These are phyloP conservation scores for Syngnathus acus DNA, from an alignment of 2,797 vertebrate species.

Conservation along the genomic window DNA sequence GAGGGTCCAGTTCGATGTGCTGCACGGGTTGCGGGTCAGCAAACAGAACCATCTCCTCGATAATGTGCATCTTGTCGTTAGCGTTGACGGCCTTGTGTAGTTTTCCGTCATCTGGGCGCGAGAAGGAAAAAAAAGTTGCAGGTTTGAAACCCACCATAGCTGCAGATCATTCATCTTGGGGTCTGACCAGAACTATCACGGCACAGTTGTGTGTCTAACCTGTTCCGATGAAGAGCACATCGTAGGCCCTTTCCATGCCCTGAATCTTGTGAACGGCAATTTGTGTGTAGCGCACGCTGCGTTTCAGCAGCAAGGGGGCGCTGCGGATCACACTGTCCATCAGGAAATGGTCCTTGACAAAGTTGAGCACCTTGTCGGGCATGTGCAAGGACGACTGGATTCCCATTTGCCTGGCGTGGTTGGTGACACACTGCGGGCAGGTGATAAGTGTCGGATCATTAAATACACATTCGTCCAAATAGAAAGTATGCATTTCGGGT, in stretches of 20 bases:
- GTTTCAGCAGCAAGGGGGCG: conserved; percentile 76
- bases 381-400: conserved; percentile 87
- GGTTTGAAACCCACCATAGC: neutral
- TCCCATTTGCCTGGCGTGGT: conserved; percentile 73
- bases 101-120: conserved; percentile 74
- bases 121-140: neutral
- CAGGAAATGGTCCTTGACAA: conserved; percentile 92
- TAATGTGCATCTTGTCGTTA: conserved; percentile 73
- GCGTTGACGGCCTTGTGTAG: conserved; percentile 83
- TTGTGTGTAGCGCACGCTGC: conserved; percentile 79
- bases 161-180: no score
- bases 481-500: neutral
- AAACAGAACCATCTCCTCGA: conserved; percentile 85
- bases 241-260: conserved; percentile 71
- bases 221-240: conserved; percentile 86
- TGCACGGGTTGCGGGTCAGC: conserved; percentile 72
- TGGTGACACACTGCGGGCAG: conserved; percentile 78
- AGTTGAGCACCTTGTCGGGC: conserved; percentile 90
- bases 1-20: conserved; percentile 80
- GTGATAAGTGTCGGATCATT: conserved; percentile 22
- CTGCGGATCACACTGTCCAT: conserved; percentile 86
- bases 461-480: neutral
- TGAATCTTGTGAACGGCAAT: conserved; percentile 77
- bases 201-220: conserved; percentile 49
- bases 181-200: no score